Percentiles rank a stretch among this genome's conserved stretches.
Evolutionary conservation across 1,140 invertebrate genomes (phyloP).

Genomic region (Psilanteris sp.): DNA sequence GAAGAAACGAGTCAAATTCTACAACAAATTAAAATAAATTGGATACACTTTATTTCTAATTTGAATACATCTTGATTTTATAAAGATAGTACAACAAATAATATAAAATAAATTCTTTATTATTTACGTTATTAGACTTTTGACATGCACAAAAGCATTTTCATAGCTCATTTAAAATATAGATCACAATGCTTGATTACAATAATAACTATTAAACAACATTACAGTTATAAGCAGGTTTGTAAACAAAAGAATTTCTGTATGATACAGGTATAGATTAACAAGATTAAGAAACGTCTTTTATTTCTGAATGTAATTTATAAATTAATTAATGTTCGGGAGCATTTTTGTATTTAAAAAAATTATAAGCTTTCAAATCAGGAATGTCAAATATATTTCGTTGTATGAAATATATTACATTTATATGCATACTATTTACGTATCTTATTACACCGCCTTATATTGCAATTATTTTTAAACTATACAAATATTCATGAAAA

Average conservation of each 20-base stretch:
- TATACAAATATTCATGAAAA: conserved; percentile 11
- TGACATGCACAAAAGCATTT: conserved; percentile 34
- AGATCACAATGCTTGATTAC: conserved; percentile 5
- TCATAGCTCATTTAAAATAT: conserved; percentile 32
- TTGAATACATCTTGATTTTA: conserved; percentile 13
- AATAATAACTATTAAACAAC: too few relatives aligned
- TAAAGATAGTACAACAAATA: conserved; percentile 36
- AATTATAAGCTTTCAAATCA: too few relatives aligned
- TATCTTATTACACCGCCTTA: background rate
- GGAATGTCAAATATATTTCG: conserved; percentile 11
- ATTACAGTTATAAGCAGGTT: too few relatives aligned
- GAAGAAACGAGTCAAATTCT: conserved; percentile 1
- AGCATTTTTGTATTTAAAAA: too few relatives aligned
- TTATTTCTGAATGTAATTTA: too few relatives aligned
- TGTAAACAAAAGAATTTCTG: too few relatives aligned
- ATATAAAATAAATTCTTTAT: conserved; percentile 25
- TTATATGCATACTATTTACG: background rate
- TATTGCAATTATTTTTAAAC: background rate
- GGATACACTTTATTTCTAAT: conserved; percentile 3
- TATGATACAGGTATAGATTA: too few relatives aligned
- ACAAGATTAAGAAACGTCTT: background rate
- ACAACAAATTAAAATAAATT: background rate
- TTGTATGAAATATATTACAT: conserved; percentile 28
- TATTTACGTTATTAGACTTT: conserved; percentile 8
- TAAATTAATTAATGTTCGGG: too few relatives aligned